Percentiles rank a stretch among this genome's conserved stretches.
Conservation (phyloP, 1,140 invertebrate species). For the Hyles euphorbiae region DNA sequence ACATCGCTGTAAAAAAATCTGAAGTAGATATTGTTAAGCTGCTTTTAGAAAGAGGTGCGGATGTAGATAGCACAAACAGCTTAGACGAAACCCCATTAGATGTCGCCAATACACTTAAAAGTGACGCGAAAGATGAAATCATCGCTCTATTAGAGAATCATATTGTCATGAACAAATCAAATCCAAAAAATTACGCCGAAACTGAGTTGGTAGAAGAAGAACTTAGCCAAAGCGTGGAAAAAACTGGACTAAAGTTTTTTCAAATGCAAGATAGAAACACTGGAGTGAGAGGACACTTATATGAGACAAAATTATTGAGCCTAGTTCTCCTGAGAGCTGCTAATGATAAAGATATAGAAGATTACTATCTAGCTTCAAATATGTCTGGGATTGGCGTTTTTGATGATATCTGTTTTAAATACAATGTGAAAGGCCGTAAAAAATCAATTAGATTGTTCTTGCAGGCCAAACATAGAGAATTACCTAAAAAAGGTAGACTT, state of each 20-base stretch:
- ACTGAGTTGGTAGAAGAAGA: too few species aligned
- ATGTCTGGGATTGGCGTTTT: conserved; percentile 18
- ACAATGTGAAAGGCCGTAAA: conserved; percentile 4
- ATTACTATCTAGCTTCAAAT: conserved; percentile 20
- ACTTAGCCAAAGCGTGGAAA: too few species aligned
- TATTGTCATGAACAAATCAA: too few species aligned
- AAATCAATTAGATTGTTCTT: conserved; percentile 6
- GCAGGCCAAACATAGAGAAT: conserved; percentile 12
- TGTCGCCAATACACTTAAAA: conserved; percentile 10
- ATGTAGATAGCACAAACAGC: neutral
- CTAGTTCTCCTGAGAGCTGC: conserved; percentile 16
- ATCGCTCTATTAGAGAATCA: conserved; percentile 1
- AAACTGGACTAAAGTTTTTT: too few species aligned
- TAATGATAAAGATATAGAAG: conserved; percentile 15
- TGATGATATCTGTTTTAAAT: conserved; percentile 19
- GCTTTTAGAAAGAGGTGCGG: conserved; percentile 10
- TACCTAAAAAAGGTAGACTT: conserved; percentile 2
- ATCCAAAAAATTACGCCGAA: too few species aligned
- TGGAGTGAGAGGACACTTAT: conserved; percentile 20
- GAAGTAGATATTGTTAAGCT: conserved; percentile 13
- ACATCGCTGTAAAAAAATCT: conserved; percentile 11
- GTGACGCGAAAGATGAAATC: conserved; percentile 12
- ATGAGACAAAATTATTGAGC: conserved; percentile 23
- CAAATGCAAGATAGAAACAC: conserved; percentile 17
- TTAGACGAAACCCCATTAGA: conserved; percentile 10